These are phyloP conservation scores for Fistularia tabacaria DNA, from an alignment of 2,797 vertebrate genomes.

Conservation along the genomic window DNA sequence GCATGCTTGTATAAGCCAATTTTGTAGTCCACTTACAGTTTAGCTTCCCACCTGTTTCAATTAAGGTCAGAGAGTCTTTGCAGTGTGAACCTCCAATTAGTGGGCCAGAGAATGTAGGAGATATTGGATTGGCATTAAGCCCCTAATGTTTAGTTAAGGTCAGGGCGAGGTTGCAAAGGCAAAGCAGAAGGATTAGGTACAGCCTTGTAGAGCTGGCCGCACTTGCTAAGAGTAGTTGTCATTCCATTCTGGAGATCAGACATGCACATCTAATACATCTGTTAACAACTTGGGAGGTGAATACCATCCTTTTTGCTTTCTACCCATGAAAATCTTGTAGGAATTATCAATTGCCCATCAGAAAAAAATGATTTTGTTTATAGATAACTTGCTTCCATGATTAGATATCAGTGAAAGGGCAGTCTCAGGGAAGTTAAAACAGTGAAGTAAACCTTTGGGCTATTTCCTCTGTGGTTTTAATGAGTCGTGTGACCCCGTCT, in stretches of 20 bases:
- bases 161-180: slow-evolving; percentile 38
- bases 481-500: slow-evolving; percentile 44
- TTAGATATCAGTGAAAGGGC: slow-evolving; percentile 8
- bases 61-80: slow-evolving; percentile 53
- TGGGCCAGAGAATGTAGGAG: slow-evolving; percentile 52
- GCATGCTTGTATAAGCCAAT: slow-evolving; percentile 50
- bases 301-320: background rate
- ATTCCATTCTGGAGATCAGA: slow-evolving; percentile 5
- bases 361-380: background rate
- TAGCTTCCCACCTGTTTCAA: slow-evolving; percentile 60
- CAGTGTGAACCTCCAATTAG: slow-evolving; percentile 65
- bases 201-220: slow-evolving; percentile 8
- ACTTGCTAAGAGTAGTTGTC: slow-evolving; percentile 10
- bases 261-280: slow-evolving; percentile 7
- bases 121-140: slow-evolving; percentile 65
- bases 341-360: no score
- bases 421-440: background rate
- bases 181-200: slow-evolving; percentile 48
- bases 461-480: slow-evolving; percentile 30
- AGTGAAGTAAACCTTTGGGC: slow-evolving; percentile 10
- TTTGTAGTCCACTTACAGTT: slow-evolving; percentile 49
- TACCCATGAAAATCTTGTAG: no score
- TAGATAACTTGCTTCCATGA: slow-evolving; percentile 4
- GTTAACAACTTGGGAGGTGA: background rate
- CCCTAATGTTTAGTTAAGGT: slow-evolving; percentile 69